Evolutionary conservation across 2,113 vertebrate genomes (phyloP).

Genomic region (Callithrix jacchus): DNA sequence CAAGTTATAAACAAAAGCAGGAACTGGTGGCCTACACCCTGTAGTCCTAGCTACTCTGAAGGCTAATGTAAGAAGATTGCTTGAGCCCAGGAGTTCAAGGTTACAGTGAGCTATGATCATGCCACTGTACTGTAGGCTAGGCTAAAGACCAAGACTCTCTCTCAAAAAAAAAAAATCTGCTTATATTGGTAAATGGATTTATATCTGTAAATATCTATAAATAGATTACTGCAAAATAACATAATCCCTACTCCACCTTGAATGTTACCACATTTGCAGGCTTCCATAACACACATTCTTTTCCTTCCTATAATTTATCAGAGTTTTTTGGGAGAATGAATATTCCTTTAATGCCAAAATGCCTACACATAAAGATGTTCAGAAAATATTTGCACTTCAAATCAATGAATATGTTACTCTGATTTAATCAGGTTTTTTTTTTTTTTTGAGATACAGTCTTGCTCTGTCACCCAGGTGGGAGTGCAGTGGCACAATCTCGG

Average conservation of each 20-base stretch:
- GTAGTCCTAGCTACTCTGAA: no score
- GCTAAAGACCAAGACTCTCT: no score
- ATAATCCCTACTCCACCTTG: not conserved
- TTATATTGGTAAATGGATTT: not conserved
- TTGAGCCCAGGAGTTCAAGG: no score
- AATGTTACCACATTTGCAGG: not conserved
- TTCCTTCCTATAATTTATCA: not conserved
- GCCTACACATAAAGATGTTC: not conserved
- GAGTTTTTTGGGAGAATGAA: not conserved
- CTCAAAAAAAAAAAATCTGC: not conserved
- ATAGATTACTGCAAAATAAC: not conserved
- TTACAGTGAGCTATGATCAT: no score
- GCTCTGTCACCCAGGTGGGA: no score
- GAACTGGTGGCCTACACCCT: no score
- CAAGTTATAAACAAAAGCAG: no score
- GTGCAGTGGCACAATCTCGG: no score
- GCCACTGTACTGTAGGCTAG: no score
- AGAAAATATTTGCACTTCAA: slow-evolving; percentile 19
- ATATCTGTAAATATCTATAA: not conserved
- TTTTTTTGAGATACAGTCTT: not conserved
- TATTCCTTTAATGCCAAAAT: slow-evolving; percentile 12
- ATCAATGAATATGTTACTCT: not conserved
- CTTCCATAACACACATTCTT: not conserved
- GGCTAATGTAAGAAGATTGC: no score
- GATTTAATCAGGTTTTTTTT: not conserved